Evolutionary conservation across 2,113 vertebrate species (phyloP).

Genomic region (Aldabrachelys gigantea): DNA sequence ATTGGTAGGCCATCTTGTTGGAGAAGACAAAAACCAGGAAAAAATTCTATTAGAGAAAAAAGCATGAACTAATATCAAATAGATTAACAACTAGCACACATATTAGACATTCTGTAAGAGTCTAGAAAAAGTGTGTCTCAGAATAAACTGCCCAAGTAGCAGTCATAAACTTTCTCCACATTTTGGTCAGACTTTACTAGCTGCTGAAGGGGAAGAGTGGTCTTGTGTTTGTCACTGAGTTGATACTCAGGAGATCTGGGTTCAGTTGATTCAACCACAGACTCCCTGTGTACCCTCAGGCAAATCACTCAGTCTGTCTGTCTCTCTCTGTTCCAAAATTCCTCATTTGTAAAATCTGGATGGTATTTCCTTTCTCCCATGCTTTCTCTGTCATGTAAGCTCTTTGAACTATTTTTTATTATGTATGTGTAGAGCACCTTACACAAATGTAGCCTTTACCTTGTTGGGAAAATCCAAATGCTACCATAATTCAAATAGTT

Average conservation of each 20-base stretch:
- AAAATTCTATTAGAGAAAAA: not conserved
- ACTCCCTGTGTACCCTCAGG: not conserved
- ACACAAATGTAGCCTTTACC: not conserved
- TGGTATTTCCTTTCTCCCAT: not conserved
- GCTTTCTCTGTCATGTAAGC: no score
- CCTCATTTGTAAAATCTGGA: not conserved
- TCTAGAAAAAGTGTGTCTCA: not conserved
- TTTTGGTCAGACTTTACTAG: not conserved
- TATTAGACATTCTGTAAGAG: not conserved
- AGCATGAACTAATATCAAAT: not conserved
- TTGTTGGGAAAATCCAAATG: rapidly evolving
- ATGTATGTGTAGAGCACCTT: not conserved
- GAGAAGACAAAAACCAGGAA: not conserved
- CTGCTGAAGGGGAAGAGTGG: not conserved
- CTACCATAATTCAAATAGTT: not conserved
- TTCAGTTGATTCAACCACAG: not conserved
- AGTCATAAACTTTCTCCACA: not conserved
- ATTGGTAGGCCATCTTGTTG: not conserved
- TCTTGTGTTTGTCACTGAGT: not conserved
- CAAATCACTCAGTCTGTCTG: not conserved
- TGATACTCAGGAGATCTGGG: not conserved
- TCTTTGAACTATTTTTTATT: not conserved
- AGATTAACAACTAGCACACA: not conserved
- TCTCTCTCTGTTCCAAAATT: not conserved
- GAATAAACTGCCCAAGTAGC: not conserved